Conservation (phyloP, 2,113 vertebrate genomes). For the Polypterus senegalus region DNA sequence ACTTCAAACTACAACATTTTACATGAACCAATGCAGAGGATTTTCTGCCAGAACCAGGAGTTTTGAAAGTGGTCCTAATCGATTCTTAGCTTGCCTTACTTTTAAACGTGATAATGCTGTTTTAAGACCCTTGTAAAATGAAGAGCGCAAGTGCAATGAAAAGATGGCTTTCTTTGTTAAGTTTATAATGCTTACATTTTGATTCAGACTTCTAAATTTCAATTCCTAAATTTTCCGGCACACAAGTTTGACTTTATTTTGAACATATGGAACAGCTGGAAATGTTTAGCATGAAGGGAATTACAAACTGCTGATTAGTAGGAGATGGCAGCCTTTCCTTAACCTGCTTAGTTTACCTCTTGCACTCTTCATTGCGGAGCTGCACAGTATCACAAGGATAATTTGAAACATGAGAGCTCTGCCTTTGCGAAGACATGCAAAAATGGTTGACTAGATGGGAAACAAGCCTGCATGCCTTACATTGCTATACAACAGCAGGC, state of each 20-base stretch:
- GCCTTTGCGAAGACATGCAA: not conserved
- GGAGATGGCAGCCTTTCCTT: not conserved
- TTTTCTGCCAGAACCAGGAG: too few relatives aligned
- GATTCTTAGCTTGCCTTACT: too few relatives aligned
- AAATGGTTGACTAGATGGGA: not conserved
- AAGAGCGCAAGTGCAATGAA: too few relatives aligned
- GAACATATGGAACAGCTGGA: slow-evolving; percentile 55
- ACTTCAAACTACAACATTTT: too few relatives aligned
- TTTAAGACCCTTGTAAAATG: too few relatives aligned
- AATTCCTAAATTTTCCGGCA: too few relatives aligned
- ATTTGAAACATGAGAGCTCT: slow-evolving; percentile 1
- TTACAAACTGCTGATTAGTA: slow-evolving; percentile 8
- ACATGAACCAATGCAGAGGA: too few relatives aligned
- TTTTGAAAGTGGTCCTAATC: too few relatives aligned
- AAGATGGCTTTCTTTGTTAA: too few relatives aligned
- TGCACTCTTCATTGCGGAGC: not conserved
- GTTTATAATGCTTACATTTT: too few relatives aligned
- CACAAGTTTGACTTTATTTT: slow-evolving; percentile 30
- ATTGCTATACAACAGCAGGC: slow-evolving; percentile 3
- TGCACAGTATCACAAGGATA: not conserved
- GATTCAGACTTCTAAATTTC: too few relatives aligned
- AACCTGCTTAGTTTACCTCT: slow-evolving; percentile 6
- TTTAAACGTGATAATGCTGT: too few relatives aligned
- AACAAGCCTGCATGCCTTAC: not conserved
- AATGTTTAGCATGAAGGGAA: slow-evolving; percentile 32